Evolutionary conservation across 2,113 vertebrate species (phyloP), one percentile per base, ranked within the genome.

Genomic region (Zosterops hypoxanthus): DNA sequence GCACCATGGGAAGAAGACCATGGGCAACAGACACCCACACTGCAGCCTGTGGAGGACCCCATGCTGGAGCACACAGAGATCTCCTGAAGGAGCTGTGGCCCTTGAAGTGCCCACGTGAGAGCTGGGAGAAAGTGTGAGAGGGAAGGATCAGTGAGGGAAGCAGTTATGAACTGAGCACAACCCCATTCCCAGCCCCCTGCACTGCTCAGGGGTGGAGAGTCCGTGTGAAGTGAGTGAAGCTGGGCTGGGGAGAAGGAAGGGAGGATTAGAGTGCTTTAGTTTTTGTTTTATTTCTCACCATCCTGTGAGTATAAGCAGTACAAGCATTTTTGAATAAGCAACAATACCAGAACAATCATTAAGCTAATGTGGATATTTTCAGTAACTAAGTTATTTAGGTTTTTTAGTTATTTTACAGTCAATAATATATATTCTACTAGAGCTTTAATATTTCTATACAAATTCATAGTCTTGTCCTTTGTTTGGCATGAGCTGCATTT

Each of bases 21-120:
- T 0, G 0, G 26, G 25, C 24, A 66, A 7, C 49, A 73, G n/a
- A 75, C 11, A 70, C 23, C 24, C 28, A 29, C 17, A 6, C 5
- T 60, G 50, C 14, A 52, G 29, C 33, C n/a, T 2, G 1, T 25
- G 36, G 12, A 66, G 36, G 12, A 73, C 2, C 9, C 42, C 22
- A 3, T 36, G 39, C 12, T n/a, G 49, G 33, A 68, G 33, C 7
- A 49, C 8, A 6, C 11, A 19, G 15, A 9, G 33, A 19, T 39
- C 13, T 66, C 11, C 36, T 56, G 49, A 33, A 80, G 39, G 24
- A 82, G 15, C 1, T 68, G 28, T 4, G 25, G 39, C 12, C 16
- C 2, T 0, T 31, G 12, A 10, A 20, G 8, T 42, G 9, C 25
- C 11, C 25, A 20, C 0, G 1, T 11, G 26, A 63, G 52, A 79